Evolutionary conservation across 1,140 invertebrate species (phyloP).

Genomic region (Harlomillsia oculata): DNA sequence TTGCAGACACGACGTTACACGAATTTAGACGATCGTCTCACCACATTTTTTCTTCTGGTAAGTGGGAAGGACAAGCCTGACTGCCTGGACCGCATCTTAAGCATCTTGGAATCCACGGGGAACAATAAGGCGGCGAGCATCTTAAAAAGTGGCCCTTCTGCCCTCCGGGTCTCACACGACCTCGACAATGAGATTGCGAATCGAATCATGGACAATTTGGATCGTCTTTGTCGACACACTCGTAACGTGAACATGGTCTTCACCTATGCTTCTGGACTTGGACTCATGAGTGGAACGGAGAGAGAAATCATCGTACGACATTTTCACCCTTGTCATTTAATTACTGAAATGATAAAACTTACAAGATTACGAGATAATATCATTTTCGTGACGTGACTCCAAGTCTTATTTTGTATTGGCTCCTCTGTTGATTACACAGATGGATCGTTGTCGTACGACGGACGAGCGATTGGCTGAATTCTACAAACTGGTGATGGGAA

Average conservation of each 20-base stretch:
- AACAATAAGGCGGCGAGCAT: conserved; percentile 10
- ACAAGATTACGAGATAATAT: too few relatives aligned
- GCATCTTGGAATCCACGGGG: neutral
- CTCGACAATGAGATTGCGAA: neutral
- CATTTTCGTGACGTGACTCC: too few relatives aligned
- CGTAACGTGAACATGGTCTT: conserved; percentile 9
- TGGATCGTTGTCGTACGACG: neutral
- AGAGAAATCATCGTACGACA: conserved; percentile 16
- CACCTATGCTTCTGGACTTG: conserved; percentile 10
- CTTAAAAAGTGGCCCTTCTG: neutral
- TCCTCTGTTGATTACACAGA: neutral
- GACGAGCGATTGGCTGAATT: conserved; percentile 8
- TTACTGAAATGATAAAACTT: too few relatives aligned
- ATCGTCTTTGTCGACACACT: conserved; percentile 8
- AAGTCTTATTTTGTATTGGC: too few relatives aligned
- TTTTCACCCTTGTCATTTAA: too few relatives aligned
- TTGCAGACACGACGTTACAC: neutral
- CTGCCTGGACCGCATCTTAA: neutral
- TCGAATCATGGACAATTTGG: conserved; percentile 5
- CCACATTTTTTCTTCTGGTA: neutral
- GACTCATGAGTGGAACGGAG: conserved; percentile 14
- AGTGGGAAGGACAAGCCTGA: neutral
- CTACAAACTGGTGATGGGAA: conserved; percentile 2
- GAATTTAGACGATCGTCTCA: neutral
- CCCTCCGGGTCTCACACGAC: neutral